Evolutionary conservation across 2,888 invertebrate species (phyloP), one percentile per base, ranked within the genome.

Genomic region (Nasonia oneida): DNA sequence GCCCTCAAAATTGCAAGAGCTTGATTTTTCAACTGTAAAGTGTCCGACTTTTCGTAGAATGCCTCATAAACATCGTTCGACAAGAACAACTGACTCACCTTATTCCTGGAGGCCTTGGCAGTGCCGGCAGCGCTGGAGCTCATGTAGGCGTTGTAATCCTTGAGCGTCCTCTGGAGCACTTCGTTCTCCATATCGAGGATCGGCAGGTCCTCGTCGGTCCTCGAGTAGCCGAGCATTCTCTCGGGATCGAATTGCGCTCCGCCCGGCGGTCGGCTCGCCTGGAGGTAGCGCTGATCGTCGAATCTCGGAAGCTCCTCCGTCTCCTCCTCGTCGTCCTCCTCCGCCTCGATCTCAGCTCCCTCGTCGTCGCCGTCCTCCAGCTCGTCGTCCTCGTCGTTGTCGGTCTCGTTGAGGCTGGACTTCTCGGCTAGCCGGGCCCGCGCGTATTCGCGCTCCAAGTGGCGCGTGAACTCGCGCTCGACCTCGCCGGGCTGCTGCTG

Each of bases 121-220:
- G 50, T 23, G 10, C 23, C 83, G 6, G 47, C 80, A 5, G 61
- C 83, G 79, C 88, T 90, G 18, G 91, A 90, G 75, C 90, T 88
- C 89, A 91, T 90, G 86, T 92, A 92, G 12, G 91, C 90, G 70
- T 91, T 91, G 88, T 93, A 92, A 80, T 92, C 91, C 87, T 91
- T 89, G 70, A 92, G 79, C 2, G 91, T 92, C 37, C 91, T 89
- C 70, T 91, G 90, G 23, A 92, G 89, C 4, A 93, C 90, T 42
- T 92, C 91, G 76, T 93, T 92, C 85, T 92, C 92, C 80, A 92
- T 84, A 67, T 92, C 92, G 57, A 92, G 85, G n/a, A 91, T 91
- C 29, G 92, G 92, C 6, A 92, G 83, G 23, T 91, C 92, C 83
- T 92, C 91, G 14, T 90, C 90, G 3, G 91, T 90, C 42, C 90